Percentiles rank a stretch among this genome's conserved stretches.
phyloP scores from a whole-genome alignment of 2,797 vertebrate genomes.

The Chiroxiphia lanceolata region DNA sequence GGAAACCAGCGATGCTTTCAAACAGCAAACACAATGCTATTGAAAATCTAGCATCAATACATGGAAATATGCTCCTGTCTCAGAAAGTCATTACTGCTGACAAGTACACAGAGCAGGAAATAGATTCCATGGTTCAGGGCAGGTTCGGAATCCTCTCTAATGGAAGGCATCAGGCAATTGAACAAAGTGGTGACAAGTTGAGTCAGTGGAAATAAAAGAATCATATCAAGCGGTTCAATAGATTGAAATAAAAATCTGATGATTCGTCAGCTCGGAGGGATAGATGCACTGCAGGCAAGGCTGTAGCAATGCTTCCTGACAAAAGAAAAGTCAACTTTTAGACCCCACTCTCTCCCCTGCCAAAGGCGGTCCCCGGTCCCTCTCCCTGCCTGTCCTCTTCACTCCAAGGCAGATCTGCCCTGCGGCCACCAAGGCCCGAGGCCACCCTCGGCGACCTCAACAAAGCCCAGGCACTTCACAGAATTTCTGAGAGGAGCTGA shows the following conservation, averaged over 20 bases:
- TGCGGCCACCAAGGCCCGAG: neutral
- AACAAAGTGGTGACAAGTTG: neutral
- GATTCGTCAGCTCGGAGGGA: neutral
- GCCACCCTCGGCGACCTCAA: accelerated
- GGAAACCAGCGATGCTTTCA: constrained; percentile 1
- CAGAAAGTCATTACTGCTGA: neutral
- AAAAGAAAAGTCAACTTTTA: neutral
- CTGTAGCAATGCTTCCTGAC: neutral
- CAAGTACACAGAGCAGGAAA: neutral
- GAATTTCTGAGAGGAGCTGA: no score
- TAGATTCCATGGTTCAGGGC: neutral
- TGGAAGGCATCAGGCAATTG: neutral
- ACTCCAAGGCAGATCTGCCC: neutral
- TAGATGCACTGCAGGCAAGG: neutral
- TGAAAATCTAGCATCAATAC: neutral
- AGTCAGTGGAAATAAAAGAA: neutral
- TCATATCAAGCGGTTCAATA: neutral
- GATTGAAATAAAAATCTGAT: neutral
- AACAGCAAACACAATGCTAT: neutral
- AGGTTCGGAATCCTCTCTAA: neutral
- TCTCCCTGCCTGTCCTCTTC: neutral
- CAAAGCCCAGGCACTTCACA: neutral
- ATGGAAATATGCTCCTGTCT: neutral
- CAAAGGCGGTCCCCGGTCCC: no score
- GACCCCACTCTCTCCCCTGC: neutral